Conservation (phyloP, 2,797 vertebrate species). For the Amphiprion clarkii region DNA sequence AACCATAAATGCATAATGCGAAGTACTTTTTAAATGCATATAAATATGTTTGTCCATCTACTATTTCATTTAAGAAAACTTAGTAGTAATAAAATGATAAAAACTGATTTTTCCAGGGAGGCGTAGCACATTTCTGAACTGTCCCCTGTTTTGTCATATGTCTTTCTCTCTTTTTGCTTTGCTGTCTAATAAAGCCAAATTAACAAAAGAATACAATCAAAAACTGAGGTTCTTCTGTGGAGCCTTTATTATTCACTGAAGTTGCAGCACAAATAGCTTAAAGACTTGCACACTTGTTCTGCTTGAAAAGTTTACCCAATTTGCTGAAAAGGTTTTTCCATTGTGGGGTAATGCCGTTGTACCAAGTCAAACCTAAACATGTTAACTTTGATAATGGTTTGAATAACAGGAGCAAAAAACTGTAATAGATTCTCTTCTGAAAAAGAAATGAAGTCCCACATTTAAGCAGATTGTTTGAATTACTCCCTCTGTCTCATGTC, state of each 20-base stretch:
- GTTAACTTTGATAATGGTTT: constrained; percentile 2
- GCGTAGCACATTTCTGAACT: not conserved
- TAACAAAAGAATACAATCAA: not conserved
- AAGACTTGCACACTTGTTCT: too few relatives aligned
- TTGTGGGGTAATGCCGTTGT: not conserved
- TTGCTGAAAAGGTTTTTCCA: not conserved
- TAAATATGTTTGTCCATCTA: not conserved
- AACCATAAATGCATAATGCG: constrained; percentile 1
- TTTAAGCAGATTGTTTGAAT: not conserved
- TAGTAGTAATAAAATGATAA: not conserved
- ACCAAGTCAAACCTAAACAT: not conserved
- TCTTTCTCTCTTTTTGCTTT: not conserved
- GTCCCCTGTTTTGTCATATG: not conserved
- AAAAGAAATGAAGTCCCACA: not conserved
- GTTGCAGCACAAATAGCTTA: not conserved
- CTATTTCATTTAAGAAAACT: not conserved
- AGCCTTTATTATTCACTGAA: constrained; percentile 5
- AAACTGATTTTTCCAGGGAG: not conserved
- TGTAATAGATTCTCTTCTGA: not conserved
- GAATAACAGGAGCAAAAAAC: not conserved
- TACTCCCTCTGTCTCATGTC: not conserved
- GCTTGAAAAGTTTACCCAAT: too few relatives aligned
- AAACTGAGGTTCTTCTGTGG: not conserved
- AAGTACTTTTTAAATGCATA: not conserved
- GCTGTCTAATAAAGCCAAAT: not conserved